These are phyloP conservation scores for Biston betularia DNA, from an alignment of 2,888 invertebrate genomes.

Conservation along the genomic window DNA sequence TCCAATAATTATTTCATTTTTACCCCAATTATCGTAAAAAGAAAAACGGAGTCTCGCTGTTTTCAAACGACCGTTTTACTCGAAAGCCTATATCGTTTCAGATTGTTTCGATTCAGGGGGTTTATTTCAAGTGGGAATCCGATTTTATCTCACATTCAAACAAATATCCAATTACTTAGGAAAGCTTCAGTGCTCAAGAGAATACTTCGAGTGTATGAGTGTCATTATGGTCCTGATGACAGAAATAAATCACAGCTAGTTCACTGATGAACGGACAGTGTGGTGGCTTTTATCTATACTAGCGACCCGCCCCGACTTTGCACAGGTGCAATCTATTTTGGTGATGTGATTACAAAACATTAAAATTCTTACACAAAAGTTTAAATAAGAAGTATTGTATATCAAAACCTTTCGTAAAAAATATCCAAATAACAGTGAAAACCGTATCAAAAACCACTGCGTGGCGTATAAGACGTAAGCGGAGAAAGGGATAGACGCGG, in stretches of 20 bases:
- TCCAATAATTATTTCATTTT: slow-evolving; percentile 34
- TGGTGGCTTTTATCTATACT: not conserved
- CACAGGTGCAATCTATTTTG: too few relatives aligned
- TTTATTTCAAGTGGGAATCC: slow-evolving; percentile 59
- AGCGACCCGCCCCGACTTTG: not conserved
- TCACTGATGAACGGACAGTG: slow-evolving; percentile 1
- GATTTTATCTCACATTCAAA: slow-evolving; percentile 68
- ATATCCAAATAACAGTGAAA: too few relatives aligned
- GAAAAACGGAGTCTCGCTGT: slow-evolving; percentile 43
- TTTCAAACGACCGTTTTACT: slow-evolving; percentile 44
- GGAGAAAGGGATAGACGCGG: too few relatives aligned
- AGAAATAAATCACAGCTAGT: slow-evolving; percentile 25
- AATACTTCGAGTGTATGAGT: slow-evolving; percentile 54
- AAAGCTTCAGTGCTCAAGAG: slow-evolving; percentile 40
- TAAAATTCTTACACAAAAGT: too few relatives aligned
- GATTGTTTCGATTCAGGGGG: slow-evolving; percentile 57
- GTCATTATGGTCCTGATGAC: slow-evolving; percentile 55
- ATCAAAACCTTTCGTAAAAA: too few relatives aligned
- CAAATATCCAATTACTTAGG: slow-evolving; percentile 77
- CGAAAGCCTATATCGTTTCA: slow-evolving; percentile 41
- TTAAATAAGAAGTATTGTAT: too few relatives aligned
- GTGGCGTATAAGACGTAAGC: too few relatives aligned
- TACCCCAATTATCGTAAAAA: slow-evolving; percentile 48
- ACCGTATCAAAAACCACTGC: too few relatives aligned
- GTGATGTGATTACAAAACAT: too few relatives aligned